These are phyloP conservation scores for Lethrus apterus DNA, from an alignment of 1,140 invertebrate genomes.

Conservation along the genomic window DNA sequence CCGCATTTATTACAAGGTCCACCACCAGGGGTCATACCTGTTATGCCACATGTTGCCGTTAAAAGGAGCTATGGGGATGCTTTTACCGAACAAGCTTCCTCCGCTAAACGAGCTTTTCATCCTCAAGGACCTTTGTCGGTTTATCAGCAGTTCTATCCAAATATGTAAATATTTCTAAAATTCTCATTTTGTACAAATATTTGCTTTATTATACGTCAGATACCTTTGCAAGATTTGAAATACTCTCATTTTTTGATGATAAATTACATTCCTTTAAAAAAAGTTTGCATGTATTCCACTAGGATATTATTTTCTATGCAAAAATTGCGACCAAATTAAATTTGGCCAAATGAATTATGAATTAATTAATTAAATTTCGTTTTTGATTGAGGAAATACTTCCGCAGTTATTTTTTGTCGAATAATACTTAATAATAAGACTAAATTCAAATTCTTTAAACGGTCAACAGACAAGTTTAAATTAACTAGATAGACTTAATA, in stretches of 20 bases:
- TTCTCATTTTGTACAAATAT: background rate
- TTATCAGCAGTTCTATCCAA: slow-evolving; percentile 47
- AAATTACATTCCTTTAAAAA: no score
- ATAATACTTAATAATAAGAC: background rate
- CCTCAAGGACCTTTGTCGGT: slow-evolving; percentile 40
- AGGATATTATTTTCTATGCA: background rate
- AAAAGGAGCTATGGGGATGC: slow-evolving; percentile 42
- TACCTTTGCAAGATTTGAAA: no score
- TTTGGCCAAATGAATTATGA: background rate
- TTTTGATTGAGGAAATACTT: background rate
- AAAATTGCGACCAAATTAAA: background rate
- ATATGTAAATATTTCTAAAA: slow-evolving; percentile 42
- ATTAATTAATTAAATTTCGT: background rate
- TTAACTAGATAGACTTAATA: background rate
- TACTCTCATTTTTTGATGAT: no score
- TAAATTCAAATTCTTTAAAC: background rate
- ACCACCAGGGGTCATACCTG: slow-evolving; percentile 38
- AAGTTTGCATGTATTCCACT: background rate
- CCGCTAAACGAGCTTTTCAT: slow-evolving; percentile 42
- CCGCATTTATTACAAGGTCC: slow-evolving; percentile 35
- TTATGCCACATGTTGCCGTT: slow-evolving; percentile 40
- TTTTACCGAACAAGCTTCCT: slow-evolving; percentile 43
- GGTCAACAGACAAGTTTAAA: background rate
- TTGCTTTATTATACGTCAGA: background rate
- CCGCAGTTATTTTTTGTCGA: background rate